Evolutionary conservation across 2,888 invertebrate genomes (phyloP), one percentile per base, ranked within the genome.

Genomic region (Seira musarum): DNA sequence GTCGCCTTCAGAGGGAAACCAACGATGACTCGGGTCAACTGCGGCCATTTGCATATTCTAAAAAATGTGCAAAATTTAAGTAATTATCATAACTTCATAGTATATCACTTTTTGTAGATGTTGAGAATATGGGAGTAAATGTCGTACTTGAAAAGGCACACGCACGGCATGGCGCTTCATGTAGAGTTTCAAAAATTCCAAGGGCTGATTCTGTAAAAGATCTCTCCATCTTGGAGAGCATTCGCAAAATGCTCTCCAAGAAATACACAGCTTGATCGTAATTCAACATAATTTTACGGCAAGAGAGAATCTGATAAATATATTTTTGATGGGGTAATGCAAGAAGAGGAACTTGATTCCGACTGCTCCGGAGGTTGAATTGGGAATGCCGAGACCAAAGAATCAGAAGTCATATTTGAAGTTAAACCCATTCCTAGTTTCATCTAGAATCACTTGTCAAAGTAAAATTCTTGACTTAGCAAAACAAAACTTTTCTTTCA

Each of bases 41-140:
- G 72, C 76, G 13, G 77, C 77, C 72, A 81, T 67, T 25, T 71
- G 17, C 19, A 77, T 67, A 19, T 81, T 81, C 81, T 81, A 30
- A 17, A n/a, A n/a, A n/a, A n/a, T 61, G 8, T 10, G 19, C 15
- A n/a, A 17, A 6, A 8, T 64, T 64, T 24, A 64, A 8, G 15
- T 5, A 6, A 24, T 8, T 5, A 5, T 64, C 8, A 64, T 64
- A n/a, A 24, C 19, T 61, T 21, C n/a, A 64, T 13, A 10, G 10
- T 46, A 46, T 46, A 46, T 46, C 15, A 46, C 15, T 13, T 60
- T 60, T 19, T 60, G 5, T 60, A 60, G 3, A 13, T 13, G 15
- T 46, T 46, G 49, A 46, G 10, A 10, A 15, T 60, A 49, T n/a
- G n/a, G n/a, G 8, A 8, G 15, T 10, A 49, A 22, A 22, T 15